Conservation (phyloP, 2,888 invertebrate species). For the Plebejus argus region DNA sequence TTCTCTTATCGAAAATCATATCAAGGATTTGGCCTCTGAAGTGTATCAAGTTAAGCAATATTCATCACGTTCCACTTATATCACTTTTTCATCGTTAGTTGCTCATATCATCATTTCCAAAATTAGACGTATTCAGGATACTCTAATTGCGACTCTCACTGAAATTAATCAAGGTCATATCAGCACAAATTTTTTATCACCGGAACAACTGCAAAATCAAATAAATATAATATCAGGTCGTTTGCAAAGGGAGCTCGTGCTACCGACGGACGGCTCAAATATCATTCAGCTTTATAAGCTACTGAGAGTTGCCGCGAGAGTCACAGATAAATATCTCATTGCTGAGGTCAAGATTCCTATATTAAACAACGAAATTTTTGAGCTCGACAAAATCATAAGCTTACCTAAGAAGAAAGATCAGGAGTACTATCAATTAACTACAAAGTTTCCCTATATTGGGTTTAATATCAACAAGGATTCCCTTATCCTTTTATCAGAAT, state of each 20-base stretch:
- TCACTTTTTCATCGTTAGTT: background rate
- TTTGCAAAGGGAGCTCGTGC: conserved; percentile 28
- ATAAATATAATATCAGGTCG: conserved; percentile 28
- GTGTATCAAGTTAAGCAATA: conserved; percentile 13
- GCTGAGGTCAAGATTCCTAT: conserved; percentile 28
- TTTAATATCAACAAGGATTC: conserved; percentile 29
- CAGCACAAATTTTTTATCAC: conserved; percentile 11
- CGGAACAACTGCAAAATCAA: conserved; percentile 23
- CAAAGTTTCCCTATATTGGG: conserved; percentile 15
- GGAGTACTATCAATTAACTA: background rate
- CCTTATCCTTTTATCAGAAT: background rate
- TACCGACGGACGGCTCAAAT: conserved; percentile 5
- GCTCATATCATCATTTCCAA: conserved; percentile 10
- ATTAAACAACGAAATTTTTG: background rate
- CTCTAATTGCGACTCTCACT: conserved; percentile 13
- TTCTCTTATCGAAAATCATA: conserved; percentile 25
- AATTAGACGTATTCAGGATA: conserved; percentile 24
- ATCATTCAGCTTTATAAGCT: conserved; percentile 27
- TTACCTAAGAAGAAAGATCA: background rate
- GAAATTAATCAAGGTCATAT: conserved; percentile 30
- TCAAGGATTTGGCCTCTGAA: conserved; percentile 9
- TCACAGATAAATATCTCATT: conserved; percentile 16
- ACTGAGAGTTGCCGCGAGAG: conserved; percentile 17
- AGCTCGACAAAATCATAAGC: background rate
- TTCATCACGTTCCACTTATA: conserved; percentile 5